Evolutionary conservation across 2,113 vertebrate genomes (phyloP), one percentile per base, ranked within the genome.

Genomic region (Phocoena sinus): DNA sequence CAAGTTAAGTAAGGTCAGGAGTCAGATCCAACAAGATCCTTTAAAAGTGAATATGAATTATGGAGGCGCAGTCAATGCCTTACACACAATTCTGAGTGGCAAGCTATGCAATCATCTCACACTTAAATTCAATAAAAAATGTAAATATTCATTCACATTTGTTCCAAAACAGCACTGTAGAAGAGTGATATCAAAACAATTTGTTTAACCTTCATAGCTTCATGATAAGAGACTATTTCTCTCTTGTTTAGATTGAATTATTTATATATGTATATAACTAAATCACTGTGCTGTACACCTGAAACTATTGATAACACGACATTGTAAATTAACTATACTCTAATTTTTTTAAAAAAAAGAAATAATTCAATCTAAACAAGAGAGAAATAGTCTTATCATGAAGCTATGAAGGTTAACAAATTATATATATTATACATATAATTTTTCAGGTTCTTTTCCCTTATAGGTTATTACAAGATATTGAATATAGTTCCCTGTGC

Each of bases 31-130:
- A 80, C 53, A 86, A 76, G 91, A 93, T 77, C 26, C 31, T 91
- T 84, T 58, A 92, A 91, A 93, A 82, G 56, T 74, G 71, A 92
- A 91, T 56, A 91, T 91, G 80, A 83, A 76, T 94, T 44, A 86
- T 65, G n/a, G 25, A 63, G 9, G 38, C 63, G 88, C 6, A 23
- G 82, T 89, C 77, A 79, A 10, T 58, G 36, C 23, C 38, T 82
- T 74, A 41, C 6, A 3, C 17, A 62, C n/a, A 82, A 50, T n/a
- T 89, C 67, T 71, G 9, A 58, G 53, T 15, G 67, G 38, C 71
- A 89, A 63, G 38, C 4, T 80, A 86, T 26, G 21, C 63, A 77
- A 93, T 38, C 9, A 44, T 60, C 15, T 41, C 50, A 62, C 7
- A 41, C 13, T 70, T 47, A 89, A 91, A 56, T 53, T 91, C 50